phyloP scores from a whole-genome alignment of 2,888 invertebrate species.

The Beris morrisii region DNA sequence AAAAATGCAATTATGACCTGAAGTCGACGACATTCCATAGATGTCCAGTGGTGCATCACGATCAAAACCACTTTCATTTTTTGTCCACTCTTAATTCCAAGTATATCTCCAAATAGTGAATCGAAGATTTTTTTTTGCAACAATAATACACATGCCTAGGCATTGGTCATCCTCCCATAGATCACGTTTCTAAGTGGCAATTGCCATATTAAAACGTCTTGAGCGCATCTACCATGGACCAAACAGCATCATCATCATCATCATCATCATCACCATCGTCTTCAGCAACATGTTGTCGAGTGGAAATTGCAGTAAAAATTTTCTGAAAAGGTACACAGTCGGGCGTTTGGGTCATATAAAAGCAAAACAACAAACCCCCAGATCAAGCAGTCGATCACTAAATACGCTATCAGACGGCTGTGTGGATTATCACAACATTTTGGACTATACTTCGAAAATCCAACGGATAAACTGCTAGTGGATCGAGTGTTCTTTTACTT shows the following conservation, averaged over 20 bases:
- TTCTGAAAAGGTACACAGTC: constrained; percentile 5
- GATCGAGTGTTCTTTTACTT: not conserved
- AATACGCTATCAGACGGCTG: constrained; percentile 41
- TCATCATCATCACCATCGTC: constrained; percentile 1
- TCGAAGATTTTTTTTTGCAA: too few species aligned
- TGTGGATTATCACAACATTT: not conserved
- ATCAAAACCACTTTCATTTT: too few species aligned
- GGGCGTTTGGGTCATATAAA: constrained; percentile 47
- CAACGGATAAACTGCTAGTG: not conserved
- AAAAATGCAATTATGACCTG: too few species aligned
- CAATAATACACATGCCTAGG: too few species aligned
- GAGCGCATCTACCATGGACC: too few species aligned
- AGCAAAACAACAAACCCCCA: constrained; percentile 49
- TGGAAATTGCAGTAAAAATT: not conserved
- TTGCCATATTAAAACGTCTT: not conserved
- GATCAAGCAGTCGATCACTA: constrained; percentile 51
- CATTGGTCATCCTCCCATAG: too few species aligned
- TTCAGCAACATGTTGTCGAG: not conserved
- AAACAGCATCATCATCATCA: not conserved
- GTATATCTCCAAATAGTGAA: too few species aligned
- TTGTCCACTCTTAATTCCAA: too few species aligned
- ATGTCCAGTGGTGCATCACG: too few species aligned
- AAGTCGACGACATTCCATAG: too few species aligned
- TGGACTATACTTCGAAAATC: not conserved
- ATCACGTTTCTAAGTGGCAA: too few species aligned